Conservation (phyloP, 2,888 invertebrate genomes). For the Timema podura region DNA sequence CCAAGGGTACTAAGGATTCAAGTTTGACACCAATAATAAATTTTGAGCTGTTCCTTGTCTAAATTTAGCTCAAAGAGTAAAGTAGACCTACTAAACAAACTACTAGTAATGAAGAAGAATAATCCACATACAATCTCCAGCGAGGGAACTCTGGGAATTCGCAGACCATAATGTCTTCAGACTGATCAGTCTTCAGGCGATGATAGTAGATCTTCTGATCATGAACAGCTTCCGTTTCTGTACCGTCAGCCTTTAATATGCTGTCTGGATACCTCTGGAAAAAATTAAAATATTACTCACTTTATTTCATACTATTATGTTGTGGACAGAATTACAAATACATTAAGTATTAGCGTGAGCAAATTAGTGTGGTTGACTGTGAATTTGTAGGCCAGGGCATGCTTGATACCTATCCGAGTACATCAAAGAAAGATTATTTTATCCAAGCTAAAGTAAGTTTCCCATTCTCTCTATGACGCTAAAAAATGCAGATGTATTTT, state of each 20-base stretch:
- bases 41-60: too few species aligned
- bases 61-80: too few species aligned
- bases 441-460: too few species aligned
- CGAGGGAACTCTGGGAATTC: constrained; percentile 87
- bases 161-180: constrained; percentile 79
- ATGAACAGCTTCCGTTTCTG: constrained; percentile 80
- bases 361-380: too few species aligned
- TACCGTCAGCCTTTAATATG: constrained; percentile 83
- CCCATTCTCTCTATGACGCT: too few species aligned
- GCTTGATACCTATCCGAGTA: too few species aligned
- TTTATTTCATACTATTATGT: not conserved
- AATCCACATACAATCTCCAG: constrained; percentile 48
- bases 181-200: constrained; percentile 76
- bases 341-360: not conserved
- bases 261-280: constrained; percentile 74
- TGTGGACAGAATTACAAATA: not conserved
- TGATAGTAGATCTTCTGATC: constrained; percentile 96
- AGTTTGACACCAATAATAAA: too few species aligned
- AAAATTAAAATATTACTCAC: constrained; percentile 24
- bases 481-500: too few species aligned
- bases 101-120: too few species aligned
- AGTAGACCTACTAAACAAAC: not conserved
- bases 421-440: too few species aligned
- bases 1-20: too few species aligned
- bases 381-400: too few species aligned